Base-by-base conservation (phyloP, 1,140 invertebrate species). In the Drosophila biarmipes region DNA sequence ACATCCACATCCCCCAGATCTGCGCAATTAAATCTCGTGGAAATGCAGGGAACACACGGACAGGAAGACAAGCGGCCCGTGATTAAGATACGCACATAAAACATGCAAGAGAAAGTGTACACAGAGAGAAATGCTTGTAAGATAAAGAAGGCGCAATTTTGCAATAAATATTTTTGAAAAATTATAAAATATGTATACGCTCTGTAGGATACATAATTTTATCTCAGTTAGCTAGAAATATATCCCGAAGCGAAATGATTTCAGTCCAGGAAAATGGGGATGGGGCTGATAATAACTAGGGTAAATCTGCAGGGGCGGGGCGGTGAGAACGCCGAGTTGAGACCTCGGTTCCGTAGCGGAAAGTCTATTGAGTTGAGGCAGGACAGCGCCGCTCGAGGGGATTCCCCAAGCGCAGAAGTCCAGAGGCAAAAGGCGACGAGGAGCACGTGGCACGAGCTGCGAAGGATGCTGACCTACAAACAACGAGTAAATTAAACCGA, bases 1-100 rank as follows among this genome's bases (percentile, higher is more conserved):
- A 42, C 43, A 15, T 11, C 27, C 24, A 34, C 38, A n/a, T 27
- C 7, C 24, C 14, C 24, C 55, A 38, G 34, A 58, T 57, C 40
- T 54, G 40, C 59, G 81, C 77, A 86, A 86, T 86, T 87, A 86
- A 87, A 81, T 86, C 63, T 59, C 64, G 54, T 43, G 68, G 67
- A 85, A 77, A 78, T 59, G 55, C 78, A 55, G 53, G 29, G 42
- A 48, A 19, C 35, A 45, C 29, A 43, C 21, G 29, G 52, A 62
- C 48, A 62, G 40, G 21, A 43, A 38, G 24, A 29, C n/a, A 17
- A 48, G 46, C 8, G 45, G 45, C 21, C 6, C n/a, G 15, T 29
- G 48, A 52, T 17, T 15, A 19, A 55, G 12, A 42, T 42, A 34
- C 56, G 37, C 55, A 54, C 51, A 73, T 73, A 73, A 74, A 74